Conservation (phyloP, 2,797 vertebrate species). For the Catamblyrhynchus diadema region DNA sequence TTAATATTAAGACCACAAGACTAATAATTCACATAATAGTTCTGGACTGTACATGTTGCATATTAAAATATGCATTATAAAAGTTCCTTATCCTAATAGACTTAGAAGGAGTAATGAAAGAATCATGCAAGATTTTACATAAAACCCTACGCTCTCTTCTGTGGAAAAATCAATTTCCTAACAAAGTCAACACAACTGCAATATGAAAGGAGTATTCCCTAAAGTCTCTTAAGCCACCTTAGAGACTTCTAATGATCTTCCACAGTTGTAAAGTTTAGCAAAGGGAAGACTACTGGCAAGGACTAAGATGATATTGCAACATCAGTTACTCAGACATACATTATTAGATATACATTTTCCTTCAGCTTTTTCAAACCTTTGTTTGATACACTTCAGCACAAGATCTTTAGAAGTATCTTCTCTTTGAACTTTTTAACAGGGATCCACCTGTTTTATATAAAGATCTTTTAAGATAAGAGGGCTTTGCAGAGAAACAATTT, state of each 20-base stretch:
- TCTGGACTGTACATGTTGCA: background rate
- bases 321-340: background rate
- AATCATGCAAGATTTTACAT: background rate
- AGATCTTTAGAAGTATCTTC: background rate
- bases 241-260: background rate
- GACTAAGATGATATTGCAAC: background rate
- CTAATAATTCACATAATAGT: background rate
- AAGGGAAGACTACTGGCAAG: background rate
- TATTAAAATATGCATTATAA: background rate
- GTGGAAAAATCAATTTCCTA: background rate
- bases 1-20: background rate
- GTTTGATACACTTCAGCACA: background rate
- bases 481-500: background rate
- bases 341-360: background rate
- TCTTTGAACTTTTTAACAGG: background rate
- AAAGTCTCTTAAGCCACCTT: background rate
- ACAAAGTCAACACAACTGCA: background rate
- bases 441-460: background rate
- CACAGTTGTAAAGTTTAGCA: background rate
- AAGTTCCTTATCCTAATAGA: background rate
- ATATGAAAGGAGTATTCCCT: background rate
- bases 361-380: background rate
- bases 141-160: background rate
- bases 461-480: background rate
- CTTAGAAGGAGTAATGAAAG: background rate